These are phyloP conservation scores for Glossosoma conforme DNA, from an alignment of 1,140 invertebrate genomes.

Conservation along the genomic window DNA sequence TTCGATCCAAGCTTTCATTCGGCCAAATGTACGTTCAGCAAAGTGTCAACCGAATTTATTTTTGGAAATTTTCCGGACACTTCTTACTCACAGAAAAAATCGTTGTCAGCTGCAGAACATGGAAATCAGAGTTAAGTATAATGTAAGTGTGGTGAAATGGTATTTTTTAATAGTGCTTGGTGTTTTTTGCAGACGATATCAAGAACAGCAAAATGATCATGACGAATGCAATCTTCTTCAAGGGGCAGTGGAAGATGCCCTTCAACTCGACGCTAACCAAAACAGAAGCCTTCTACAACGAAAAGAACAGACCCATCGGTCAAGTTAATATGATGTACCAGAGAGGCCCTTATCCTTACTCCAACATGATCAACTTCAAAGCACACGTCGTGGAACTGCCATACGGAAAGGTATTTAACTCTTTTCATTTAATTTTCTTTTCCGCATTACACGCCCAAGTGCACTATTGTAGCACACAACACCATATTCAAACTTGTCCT, in stretches of 20 bases:
- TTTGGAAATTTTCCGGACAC: too few relatives aligned
- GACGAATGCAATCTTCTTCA: slow-evolving; percentile 77
- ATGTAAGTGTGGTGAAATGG: too few relatives aligned
- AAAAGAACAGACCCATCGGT: slow-evolving; percentile 45
- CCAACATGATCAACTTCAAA: slow-evolving; percentile 50
- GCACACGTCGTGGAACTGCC: slow-evolving; percentile 66
- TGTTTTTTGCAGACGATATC: slow-evolving; percentile 39
- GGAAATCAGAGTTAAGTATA: too few relatives aligned
- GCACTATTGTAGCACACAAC: too few relatives aligned
- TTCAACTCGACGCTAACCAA: slow-evolving; percentile 64
- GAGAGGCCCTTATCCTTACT: slow-evolving; percentile 49
- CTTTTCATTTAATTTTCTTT: too few relatives aligned
- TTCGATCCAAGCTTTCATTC: too few relatives aligned
- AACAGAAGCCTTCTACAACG: slow-evolving; percentile 49
- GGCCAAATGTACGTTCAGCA: too few relatives aligned
- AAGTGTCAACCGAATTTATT: too few relatives aligned
- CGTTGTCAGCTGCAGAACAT: too few relatives aligned
- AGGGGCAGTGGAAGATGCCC: slow-evolving; percentile 69
- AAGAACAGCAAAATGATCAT: slow-evolving; percentile 60
- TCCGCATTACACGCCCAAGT: too few relatives aligned
- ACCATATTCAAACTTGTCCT: too few relatives aligned
- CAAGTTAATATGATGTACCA: slow-evolving; percentile 61
- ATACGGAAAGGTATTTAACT: slow-evolving; percentile 55
- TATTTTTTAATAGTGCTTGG: not conserved
- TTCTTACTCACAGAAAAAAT: too few relatives aligned